Evolutionary conservation across 1,140 invertebrate genomes (phyloP), one percentile per base, ranked within the genome.

Genomic region (Aphelenchoides fujianensis): DNA sequence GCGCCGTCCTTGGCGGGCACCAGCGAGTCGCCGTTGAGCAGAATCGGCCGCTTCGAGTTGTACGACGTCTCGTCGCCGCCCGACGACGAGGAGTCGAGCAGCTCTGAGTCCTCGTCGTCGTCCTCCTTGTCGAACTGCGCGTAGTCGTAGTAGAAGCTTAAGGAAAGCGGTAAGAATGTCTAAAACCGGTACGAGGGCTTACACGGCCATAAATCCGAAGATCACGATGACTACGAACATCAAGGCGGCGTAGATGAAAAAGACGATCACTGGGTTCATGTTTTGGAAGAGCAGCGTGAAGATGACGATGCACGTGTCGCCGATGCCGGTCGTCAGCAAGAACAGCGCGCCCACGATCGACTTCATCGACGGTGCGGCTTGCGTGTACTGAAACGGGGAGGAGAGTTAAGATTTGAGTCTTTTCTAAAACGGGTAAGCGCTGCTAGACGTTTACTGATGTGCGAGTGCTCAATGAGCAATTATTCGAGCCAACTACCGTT

Each of bases 281-380:
- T 12, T 48, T 12, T 12, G 23, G 41, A 12, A 23, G 41, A 48
- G 12, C 41, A 48, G 23, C 12, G 12, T 48, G 23, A 48, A 12
- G 41, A 48, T 23, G 12, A 48, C 41, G 23, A 48, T 48, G 23
- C 12, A 23, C 41, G 23, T 48, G 41, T 48, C 41, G 12, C 41
- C 41, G 23, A 48, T 48, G 12, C 41, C 41, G 41, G 41, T 48
- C 12, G 41, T 48, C 41, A 48, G 23, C 41, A 48, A 48, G 41
- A 48, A 48, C 41, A 23, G 12, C 12, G 41, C 41, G 41, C 84
- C 57, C 2, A 97, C 82, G 0, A 97, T 89, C 0, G 84, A 84
- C 70, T 86, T 86, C 84, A 86, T 83, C 30, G 79, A 78, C 0
- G 76, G 64, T 3, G 86, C 85, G n/a, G 85, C 77, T 62, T 77